These are phyloP conservation scores for Cephus rjabovi DNA, from an alignment of 2,888 invertebrate genomes.

Conservation along the genomic window DNA sequence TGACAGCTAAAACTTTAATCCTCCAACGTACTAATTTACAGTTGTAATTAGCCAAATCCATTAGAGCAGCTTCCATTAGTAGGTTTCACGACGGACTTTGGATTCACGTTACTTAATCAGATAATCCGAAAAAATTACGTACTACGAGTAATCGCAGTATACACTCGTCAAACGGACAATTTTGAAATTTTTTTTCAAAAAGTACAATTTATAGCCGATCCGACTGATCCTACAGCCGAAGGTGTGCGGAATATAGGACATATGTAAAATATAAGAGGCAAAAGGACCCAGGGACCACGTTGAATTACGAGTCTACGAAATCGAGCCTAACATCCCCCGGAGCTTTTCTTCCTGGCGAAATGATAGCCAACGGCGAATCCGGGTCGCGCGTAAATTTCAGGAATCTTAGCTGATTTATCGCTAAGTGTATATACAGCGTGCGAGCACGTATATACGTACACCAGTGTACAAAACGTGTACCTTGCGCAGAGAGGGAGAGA, in stretches of 20 bases:
- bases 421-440: conserved; percentile 35
- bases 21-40: background rate
- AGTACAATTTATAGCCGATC: background rate
- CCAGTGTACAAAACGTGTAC: background rate
- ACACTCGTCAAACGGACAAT: no score
- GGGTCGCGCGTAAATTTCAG: conserved; percentile 61
- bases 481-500: background rate
- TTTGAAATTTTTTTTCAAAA: no score
- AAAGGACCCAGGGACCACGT: background rate
- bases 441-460: background rate
- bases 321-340: background rate
- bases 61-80: background rate
- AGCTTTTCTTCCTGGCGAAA: conserved; percentile 26
- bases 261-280: background rate
- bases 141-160: background rate
- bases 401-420: conserved; percentile 59
- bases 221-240: background rate
- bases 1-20: background rate
- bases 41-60: conserved; percentile 12
- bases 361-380: conserved; percentile 49
- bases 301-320: background rate
- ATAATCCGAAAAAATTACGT: background rate
- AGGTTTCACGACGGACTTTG: background rate
- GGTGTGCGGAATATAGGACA: background rate
- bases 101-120: background rate